These are phyloP conservation scores for Parambassis ranga DNA, from an alignment of 2,797 vertebrate species.

Conservation along the genomic window DNA sequence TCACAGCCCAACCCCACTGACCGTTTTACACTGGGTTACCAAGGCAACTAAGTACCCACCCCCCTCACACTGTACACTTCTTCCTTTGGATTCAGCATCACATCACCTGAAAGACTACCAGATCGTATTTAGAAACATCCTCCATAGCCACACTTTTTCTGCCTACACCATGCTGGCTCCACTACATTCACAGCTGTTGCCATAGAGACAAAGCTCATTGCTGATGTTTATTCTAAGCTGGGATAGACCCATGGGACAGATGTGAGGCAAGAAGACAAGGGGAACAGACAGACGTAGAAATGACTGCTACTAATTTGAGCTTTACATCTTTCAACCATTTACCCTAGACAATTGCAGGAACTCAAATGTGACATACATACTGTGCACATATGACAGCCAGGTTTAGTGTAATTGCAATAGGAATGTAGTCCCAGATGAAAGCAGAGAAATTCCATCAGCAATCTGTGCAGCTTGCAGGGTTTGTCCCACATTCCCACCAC, in stretches of 20 bases:
- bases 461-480: constrained; percentile 11
- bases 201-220: constrained; percentile 76
- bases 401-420: constrained; percentile 3
- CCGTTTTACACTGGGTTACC: constrained; percentile 19
- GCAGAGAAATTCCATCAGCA: constrained; percentile 20
- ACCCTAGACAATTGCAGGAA: neutral
- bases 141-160: neutral
- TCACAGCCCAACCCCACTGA: constrained; percentile 39
- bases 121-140: constrained; percentile 20
- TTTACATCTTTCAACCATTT: neutral
- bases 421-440: constrained; percentile 12
- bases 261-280: constrained; percentile 38
- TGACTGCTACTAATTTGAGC: neutral
- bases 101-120: neutral
- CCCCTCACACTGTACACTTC: neutral
- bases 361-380: neutral
- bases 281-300: constrained; percentile 38
- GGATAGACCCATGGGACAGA: constrained; percentile 69
- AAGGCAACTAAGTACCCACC: neutral
- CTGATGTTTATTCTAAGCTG: constrained; percentile 77
- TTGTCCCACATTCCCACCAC: constrained; percentile 33
- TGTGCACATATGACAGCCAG: neutral
- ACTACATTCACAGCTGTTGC: constrained; percentile 66
- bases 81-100: neutral
- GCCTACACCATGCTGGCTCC: constrained; percentile 15